Evolutionary conservation across 2,797 vertebrate species (phyloP), one percentile per base, ranked within the genome.

Genomic region (Rhinella marina): DNA sequence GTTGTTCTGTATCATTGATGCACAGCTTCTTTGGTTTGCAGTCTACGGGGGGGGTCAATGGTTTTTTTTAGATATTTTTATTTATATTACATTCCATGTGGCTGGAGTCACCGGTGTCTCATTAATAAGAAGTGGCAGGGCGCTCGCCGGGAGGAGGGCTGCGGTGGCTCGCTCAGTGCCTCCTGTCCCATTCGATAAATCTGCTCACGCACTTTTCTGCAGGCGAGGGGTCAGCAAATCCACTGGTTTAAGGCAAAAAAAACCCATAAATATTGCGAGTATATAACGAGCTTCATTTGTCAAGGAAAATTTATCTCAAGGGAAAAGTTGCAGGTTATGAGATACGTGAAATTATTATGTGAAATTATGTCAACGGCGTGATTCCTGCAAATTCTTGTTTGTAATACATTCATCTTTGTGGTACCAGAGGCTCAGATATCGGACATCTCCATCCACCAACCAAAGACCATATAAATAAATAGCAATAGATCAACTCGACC

Each of bases 91-190:
- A 72, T 73, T 41, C 54, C 66, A 59, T 73, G 82, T n/a, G 72
- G 82, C 54, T 17, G 54, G 82, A 73, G 83, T 76, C 73, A 75
- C 83, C 77, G 66, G 83, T 82, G 59, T 85, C 83, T 85, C 78
- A 57, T 77, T 89, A 89, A 89, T 89, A 61, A 70, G 88, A 86
- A 86, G 88, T 89, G 88, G 79, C 88, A 89, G 1, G 19, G 79
- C 29, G 79, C n/a, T 78, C 23, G 17, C 56, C 73, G 32, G 41
- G 56, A 17, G 72, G 48, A 82, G 50, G 75, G 70, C 84, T 50
- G 72, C 79, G 9, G 70, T 70, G 79, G 78, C 88, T 82, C 29
- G 84, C 88, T 82, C 78, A 72, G 68, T 54, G 88, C 84, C 48
- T 29, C 50, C 79, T 83, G 88, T 86, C 88, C 84, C 21, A 78